These are phyloP conservation scores for Julus scandinavius DNA, from an alignment of 2,888 invertebrate genomes.

Conservation along the genomic window DNA sequence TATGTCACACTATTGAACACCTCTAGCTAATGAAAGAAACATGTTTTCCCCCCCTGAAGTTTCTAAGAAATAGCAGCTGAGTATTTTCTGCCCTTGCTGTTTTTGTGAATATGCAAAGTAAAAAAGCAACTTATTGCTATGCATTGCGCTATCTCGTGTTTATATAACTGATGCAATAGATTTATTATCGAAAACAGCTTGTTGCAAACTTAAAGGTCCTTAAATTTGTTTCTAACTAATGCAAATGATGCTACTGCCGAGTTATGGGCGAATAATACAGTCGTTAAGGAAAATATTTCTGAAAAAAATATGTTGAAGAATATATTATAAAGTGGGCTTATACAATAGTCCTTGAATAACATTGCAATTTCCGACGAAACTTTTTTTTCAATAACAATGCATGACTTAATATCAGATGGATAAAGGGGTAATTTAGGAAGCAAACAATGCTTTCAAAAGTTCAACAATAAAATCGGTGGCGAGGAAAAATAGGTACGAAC, in stretches of 20 bases:
- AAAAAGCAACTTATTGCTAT: background rate
- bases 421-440: background rate
- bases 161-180: background rate
- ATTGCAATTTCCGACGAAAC: background rate
- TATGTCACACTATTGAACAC: too few species aligned
- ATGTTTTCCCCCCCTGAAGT: too few species aligned
- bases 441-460: background rate
- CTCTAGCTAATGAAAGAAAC: too few species aligned
- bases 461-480: constrained; percentile 21
- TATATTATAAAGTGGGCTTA: background rate
- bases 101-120: too few species aligned
- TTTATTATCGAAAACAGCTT: constrained; percentile 3
- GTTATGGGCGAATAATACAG: background rate
- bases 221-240: background rate
- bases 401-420: background rate
- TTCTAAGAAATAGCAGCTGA: too few species aligned
- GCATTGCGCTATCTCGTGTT: background rate
- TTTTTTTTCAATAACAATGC: background rate
- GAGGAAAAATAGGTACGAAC: background rate
- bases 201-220: background rate
- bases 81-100: too few species aligned
- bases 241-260: background rate
- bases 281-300: background rate
- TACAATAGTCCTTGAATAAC: constrained; percentile 14
- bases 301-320: background rate